Evolutionary conservation across 2,113 vertebrate species (phyloP), one percentile per base, ranked within the genome.

Genomic region (human (Homo sapiens)): DNA sequence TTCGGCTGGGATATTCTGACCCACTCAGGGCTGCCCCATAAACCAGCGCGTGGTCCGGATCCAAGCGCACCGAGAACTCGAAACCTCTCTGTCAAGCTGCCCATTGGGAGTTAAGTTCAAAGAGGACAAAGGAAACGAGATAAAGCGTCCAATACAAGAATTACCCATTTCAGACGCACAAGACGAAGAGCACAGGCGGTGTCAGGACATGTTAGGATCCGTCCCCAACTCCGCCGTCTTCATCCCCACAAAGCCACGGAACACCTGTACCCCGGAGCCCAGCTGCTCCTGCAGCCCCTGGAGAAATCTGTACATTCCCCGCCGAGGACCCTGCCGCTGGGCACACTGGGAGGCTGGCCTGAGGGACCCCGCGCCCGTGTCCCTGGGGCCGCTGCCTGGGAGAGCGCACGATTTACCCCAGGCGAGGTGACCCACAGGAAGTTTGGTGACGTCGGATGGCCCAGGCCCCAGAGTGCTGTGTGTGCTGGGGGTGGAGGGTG

Each of bases 401-500:
- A 64, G n/a, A 18, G 38, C 6, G 0, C 12, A n/a, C 30, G 52
- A 20, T 17, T 20, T 35, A 14, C 57, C 48, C 70, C 6, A 5
- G 1, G 32, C 7, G 70, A 25, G 14, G 30, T 2, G 13, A 55
- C 32, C 30, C 18, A 38, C 80, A 3, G 72, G 27, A 78, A 84
- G 27, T 35, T 43, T 6, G 23, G 80, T 48, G 73, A 90, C 64
- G 64, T 66, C 13, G 11, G 8, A 72, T 0, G 9, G 10, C 8
- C 30, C 95, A 10, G 61, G 27, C 22, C 11, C 14, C 10, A 0
- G 25, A 48, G 45, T 5, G 8, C 9, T 1, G 11, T 9, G 45
- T 18, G 40, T n/a, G 20, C 4, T 40, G 20, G 9, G 43, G 1
- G 5, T 2, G 0, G n/a, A 2, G 12, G 9, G 1, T 1, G 48